These are phyloP conservation scores for Mechanitis messenoides DNA, from an alignment of 2,888 invertebrate genomes.

Conservation along the genomic window DNA sequence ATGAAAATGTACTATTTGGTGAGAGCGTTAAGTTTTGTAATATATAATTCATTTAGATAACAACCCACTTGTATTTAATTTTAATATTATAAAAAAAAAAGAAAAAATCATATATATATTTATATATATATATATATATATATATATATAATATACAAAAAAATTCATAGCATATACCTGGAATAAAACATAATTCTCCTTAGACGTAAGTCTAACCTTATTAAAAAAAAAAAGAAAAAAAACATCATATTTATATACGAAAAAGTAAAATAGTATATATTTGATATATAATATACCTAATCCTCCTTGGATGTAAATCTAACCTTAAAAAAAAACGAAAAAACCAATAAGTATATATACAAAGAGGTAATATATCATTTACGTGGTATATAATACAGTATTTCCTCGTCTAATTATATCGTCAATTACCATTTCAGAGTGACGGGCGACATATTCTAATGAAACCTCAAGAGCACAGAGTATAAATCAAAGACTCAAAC, in stretches of 20 bases:
- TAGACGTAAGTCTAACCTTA: too few species aligned
- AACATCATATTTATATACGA: too few species aligned
- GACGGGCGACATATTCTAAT: slow-evolving; percentile 36
- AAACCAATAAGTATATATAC: background rate
- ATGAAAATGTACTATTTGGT: slow-evolving; percentile 18
- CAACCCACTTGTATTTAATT: too few species aligned
- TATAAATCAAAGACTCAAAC: slow-evolving; percentile 57
- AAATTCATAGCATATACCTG: background rate
- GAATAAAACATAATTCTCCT: too few species aligned
- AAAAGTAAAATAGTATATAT: too few species aligned
- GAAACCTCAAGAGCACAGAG: slow-evolving; percentile 32
- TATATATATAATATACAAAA: background rate
- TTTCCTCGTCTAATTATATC: background rate
- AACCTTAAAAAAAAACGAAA: too few species aligned
- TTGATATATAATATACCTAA: too few species aligned
- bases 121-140: background rate
- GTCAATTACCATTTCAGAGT: background rate
- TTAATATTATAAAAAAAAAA: too few species aligned
- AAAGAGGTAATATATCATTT: background rate
- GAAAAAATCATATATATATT: background rate
- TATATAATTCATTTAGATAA: background rate
- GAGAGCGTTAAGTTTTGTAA: background rate
- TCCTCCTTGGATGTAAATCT: too few species aligned
- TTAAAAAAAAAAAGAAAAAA: too few species aligned
- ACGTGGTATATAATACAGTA: background rate